Conservation (phyloP, 2,888 invertebrate genomes). For the Bursaphelenchus okinawaensis region DNA sequence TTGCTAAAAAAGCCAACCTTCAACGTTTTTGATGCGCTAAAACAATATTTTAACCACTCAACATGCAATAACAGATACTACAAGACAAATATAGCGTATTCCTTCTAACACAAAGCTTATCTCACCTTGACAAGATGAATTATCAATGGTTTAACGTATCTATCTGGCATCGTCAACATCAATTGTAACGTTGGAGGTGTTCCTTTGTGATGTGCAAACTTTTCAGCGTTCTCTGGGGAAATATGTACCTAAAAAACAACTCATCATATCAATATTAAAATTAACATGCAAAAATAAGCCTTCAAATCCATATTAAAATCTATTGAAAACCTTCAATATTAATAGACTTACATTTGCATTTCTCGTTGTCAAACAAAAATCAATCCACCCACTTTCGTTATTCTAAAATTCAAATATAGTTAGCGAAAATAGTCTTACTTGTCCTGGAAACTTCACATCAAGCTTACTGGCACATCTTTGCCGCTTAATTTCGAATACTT, state of each 20-base stretch:
- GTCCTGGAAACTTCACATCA: neutral
- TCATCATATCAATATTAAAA: too few relatives aligned
- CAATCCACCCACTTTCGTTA: constrained; percentile 10
- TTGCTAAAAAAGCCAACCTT: too few relatives aligned
- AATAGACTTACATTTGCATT: constrained; percentile 3
- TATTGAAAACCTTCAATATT: too few relatives aligned
- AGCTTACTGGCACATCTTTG: neutral
- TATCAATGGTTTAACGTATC: constrained; percentile 24
- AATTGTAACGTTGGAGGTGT: constrained; percentile 31
- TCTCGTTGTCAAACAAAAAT: constrained; percentile 12
- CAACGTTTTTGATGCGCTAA: too few relatives aligned
- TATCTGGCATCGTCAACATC: constrained; percentile 18
- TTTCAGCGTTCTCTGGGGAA: neutral
- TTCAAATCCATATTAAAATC: too few relatives aligned
- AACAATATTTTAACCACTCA: too few relatives aligned
- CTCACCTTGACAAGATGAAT: constrained; percentile 18
- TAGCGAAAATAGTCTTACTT: constrained; percentile 2
- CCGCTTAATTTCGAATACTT: neutral
- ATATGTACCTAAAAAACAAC: too few relatives aligned
- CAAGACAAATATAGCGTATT: too few relatives aligned
- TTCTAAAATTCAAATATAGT: constrained; percentile 20
- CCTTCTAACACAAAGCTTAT: neutral
- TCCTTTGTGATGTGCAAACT: constrained; percentile 28
- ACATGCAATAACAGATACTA: too few relatives aligned
- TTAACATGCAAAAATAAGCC: too few relatives aligned